Evolutionary conservation across 2,797 vertebrate genomes (phyloP), one percentile per base, ranked within the genome.

Genomic region (Hippopotamyrus pictus): DNA sequence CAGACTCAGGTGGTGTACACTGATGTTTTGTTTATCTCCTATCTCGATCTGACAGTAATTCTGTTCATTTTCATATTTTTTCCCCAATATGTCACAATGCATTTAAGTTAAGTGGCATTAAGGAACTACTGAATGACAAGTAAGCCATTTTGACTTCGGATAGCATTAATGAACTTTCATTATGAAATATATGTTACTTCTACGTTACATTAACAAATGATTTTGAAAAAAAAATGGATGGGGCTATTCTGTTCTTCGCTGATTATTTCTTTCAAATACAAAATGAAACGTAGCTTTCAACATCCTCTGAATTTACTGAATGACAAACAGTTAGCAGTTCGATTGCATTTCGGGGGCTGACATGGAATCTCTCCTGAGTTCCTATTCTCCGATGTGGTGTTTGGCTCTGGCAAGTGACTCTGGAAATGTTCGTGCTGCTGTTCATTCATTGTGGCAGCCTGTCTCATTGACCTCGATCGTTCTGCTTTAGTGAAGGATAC

Each of bases 401-500:
- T n/a, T 87, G 54, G 54, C 84, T 25, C 44, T 48, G 44, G 82
- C 46, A 41, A 76, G 14, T 33, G 12, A 12, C 51, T 37, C 54
- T 62, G 53, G 29, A 62, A 44, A 54, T 86, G 48, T 86, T 11
- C 9, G 29, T 59, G 22, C 69, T 88, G 51, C 41, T 90, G 69
- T 57, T 7, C 86, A 59, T 14, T 88, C 37, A 41, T 29, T 69
- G 76, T 88, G 51, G 44, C 88, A 84, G 53, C 51, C 76, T 85
- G 57, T 50, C 57, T 50, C 87, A 19, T n/a, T 22, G 79, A 69
- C 76, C 69, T 83, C 51, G 29, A 88, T 69, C 29, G 6, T 44
- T 57, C 53, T 87, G 46, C n/a, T 53, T 25, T 84, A 54, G 51
- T 57, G 50, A 25, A 84, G 76, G 87, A 88, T 54, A 88, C 37